Evolutionary conservation across 2,113 vertebrate species (phyloP).

Genomic region (Calidris pugnax): DNA sequence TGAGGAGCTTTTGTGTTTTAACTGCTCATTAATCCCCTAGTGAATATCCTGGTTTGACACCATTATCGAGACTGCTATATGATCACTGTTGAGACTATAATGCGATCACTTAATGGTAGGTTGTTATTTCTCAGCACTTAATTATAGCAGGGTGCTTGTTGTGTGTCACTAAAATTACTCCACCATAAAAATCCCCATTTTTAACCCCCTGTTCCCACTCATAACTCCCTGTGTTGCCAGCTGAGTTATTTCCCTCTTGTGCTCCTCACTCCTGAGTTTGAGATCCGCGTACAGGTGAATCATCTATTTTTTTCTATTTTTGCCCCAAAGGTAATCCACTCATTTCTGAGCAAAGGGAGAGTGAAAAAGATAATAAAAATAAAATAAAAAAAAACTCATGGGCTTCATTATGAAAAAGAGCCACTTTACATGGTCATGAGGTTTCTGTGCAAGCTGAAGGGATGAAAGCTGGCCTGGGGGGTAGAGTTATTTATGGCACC

Average conservation of each 20-base stretch:
- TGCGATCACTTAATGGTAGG: background rate
- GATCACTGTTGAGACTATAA: background rate
- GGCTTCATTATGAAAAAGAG: background rate
- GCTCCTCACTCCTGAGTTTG: background rate
- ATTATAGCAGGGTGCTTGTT: background rate
- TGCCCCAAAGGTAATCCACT: background rate
- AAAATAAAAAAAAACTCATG: background rate
- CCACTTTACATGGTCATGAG: background rate
- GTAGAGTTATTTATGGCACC: background rate
- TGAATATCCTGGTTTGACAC: background rate
- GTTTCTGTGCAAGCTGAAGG: background rate
- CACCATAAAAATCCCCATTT: background rate
- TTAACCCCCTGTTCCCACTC: background rate
- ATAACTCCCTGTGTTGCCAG: background rate
- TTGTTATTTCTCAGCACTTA: constrained; percentile 16
- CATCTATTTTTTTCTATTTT: background rate
- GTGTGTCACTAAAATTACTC: background rate
- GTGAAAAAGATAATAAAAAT: background rate
- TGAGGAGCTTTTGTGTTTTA: background rate
- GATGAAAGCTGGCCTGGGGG: background rate
- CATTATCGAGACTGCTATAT: background rate
- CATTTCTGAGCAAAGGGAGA: background rate
- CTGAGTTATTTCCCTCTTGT: background rate
- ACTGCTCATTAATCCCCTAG: background rate
- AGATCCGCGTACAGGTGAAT: background rate